Conservation (phyloP, 1,140 invertebrate species). For the Amyelois transitella region DNA sequence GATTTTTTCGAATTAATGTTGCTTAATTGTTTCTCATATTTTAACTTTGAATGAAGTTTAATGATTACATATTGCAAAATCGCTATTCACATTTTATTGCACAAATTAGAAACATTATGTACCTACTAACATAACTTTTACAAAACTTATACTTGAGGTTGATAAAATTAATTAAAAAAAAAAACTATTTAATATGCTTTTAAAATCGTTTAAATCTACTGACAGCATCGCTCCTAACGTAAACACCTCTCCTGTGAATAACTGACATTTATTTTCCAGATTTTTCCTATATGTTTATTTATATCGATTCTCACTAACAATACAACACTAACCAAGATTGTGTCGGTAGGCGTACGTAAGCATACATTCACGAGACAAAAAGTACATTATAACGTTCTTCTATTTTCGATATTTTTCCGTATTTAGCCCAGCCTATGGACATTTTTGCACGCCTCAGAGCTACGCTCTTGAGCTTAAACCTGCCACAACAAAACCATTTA, state of each 20-base stretch:
- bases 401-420: neutral
- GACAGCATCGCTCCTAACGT: neutral
- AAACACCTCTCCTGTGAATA: constrained; percentile 46
- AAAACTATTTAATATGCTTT: no score
- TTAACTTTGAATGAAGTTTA: no score
- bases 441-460: no score
- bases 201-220: neutral
- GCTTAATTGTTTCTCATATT: no score
- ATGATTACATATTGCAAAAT: no score
- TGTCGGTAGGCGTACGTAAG: neutral
- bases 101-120: no score
- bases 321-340: neutral
- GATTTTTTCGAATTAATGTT: no score
- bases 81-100: no score
- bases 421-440: constrained; percentile 45
- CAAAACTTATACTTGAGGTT: neutral
- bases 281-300: neutral
- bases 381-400: constrained; percentile 16
- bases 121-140: no score
- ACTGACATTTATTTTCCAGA: constrained; percentile 23
- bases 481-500: no score
- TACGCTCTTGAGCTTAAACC: no score
- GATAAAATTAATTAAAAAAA: constrained; percentile 1
- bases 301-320: no score
- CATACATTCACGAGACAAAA: constrained; percentile 1